Base-by-base conservation (phyloP, 2,797 vertebrate genomes). In the Hypotaenidia okinawae region DNA sequence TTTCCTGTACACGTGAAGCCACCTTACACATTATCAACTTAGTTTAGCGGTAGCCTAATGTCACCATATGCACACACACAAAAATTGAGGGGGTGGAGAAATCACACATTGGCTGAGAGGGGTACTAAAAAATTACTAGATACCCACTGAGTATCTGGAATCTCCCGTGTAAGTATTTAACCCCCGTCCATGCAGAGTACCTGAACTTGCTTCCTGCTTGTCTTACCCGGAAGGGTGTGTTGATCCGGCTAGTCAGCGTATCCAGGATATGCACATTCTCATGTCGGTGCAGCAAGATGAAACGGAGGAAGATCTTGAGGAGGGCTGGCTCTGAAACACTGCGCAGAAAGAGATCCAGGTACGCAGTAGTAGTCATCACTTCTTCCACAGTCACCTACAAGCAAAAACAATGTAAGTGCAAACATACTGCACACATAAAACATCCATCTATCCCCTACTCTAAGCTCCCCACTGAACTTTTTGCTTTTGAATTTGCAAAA, bases 291-390 rank as follows among this genome's bases (percentile, higher is more conserved):
- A 99, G 97, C 59, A 99, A 98, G 96, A 99, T 98, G 87, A 99
- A 99, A 72, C 98, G 98, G 61, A 99, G 99, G 94, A 99, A 99
- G 30, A 98, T 99, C 98, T 99, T 99, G 74, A 99, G 98, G 66
- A 99, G 98, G 0, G 99, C 98, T 16, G 99, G 99, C 97, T 99
- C 99, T 0, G 99, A 98, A 72, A 99, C 98, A 4, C 98, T 99
- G 19, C 99, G 98, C 94, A 99, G 95, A 92, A 99, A 99, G 64
- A 99, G 98, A 97, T 99, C 99, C 91, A 99, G 96, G 93, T 99
- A 99, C 0, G 99, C 99, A 1, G 99, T 99, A 32, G 99, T 99
- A 77, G 99, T 98, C 99, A 99, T 99, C 95, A 99, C 99, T 92
- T 99, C 99, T 96, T 99, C 99, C 80, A 99, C 97, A 3, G 99